Conservation (phyloP, 2,888 invertebrate species). For the Nowickia ferox region DNA sequence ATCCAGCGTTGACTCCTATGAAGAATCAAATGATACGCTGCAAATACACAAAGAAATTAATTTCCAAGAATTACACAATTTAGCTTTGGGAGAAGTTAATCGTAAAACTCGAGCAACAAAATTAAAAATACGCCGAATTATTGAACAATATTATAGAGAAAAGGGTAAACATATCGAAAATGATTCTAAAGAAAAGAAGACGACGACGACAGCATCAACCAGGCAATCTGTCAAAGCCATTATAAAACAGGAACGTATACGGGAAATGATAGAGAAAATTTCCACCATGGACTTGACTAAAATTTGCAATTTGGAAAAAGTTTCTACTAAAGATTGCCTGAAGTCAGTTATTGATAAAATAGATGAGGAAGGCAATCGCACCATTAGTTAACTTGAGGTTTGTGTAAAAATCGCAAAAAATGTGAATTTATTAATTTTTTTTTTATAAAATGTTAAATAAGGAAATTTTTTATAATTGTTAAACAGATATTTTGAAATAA, state of each 20-base stretch:
- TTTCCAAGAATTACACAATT: conserved; percentile 79
- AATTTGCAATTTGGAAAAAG: conserved; percentile 83
- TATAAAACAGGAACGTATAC: conserved; percentile 82
- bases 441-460: conserved; percentile 36
- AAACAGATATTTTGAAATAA: conserved; percentile 45
- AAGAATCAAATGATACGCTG: conserved; percentile 35
- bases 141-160: conserved; percentile 80
- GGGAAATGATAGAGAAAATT: conserved; percentile 84
- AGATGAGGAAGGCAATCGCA: conserved; percentile 77
- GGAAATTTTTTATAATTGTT: conserved; percentile 61
- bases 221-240: conserved; percentile 79
- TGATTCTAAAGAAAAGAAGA: conserved; percentile 75
- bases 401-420: conserved; percentile 5
- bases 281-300: conserved; percentile 83
- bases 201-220: conserved; percentile 9
- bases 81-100: conserved; percentile 79
- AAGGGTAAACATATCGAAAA: conserved; percentile 80
- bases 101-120: conserved; percentile 79
- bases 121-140: conserved; percentile 79
- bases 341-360: conserved; percentile 84
- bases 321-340: conserved; percentile 84
- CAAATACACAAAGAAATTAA: conserved; percentile 79
- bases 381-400: conserved; percentile 21
- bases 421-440: conserved; percentile 33
- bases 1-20: conserved; percentile 44